Evolutionary conservation across 2,797 vertebrate species (phyloP).

Genomic region (Girardinus metallicus): DNA sequence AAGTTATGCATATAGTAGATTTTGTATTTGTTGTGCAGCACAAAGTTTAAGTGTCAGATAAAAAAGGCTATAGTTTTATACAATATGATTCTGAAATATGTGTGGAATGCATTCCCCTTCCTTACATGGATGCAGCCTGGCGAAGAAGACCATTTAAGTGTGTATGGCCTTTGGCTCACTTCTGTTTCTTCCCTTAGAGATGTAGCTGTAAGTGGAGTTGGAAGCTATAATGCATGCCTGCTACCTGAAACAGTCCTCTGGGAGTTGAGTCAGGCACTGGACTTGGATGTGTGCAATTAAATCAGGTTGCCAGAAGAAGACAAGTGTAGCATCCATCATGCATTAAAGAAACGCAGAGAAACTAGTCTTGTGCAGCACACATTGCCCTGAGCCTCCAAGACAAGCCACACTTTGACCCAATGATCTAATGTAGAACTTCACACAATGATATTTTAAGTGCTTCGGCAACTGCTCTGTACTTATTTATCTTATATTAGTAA

Average conservation of each 20-base stretch:
- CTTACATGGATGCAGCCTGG: background rate
- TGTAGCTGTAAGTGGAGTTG: background rate
- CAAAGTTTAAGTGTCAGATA: background rate
- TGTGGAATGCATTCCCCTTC: background rate
- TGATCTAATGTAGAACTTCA: background rate
- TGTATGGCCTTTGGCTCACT: background rate
- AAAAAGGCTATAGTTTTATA: background rate
- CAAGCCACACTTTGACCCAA: background rate
- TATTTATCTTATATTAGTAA: background rate
- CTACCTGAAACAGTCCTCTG: slow-evolving; percentile 1
- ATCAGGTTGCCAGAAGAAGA: background rate
- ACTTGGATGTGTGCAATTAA: background rate
- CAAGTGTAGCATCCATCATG: background rate
- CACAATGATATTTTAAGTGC: background rate
- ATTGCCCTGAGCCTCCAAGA: background rate
- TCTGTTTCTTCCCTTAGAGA: background rate
- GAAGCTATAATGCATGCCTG: background rate
- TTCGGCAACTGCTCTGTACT: background rate
- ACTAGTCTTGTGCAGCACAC: background rate
- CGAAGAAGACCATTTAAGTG: background rate
- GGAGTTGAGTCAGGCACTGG: background rate
- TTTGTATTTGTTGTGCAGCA: background rate
- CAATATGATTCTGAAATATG: background rate
- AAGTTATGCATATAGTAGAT: background rate
- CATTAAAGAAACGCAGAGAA: background rate